Conservation (phyloP, 1,140 invertebrate species). For the Ips typographus region DNA sequence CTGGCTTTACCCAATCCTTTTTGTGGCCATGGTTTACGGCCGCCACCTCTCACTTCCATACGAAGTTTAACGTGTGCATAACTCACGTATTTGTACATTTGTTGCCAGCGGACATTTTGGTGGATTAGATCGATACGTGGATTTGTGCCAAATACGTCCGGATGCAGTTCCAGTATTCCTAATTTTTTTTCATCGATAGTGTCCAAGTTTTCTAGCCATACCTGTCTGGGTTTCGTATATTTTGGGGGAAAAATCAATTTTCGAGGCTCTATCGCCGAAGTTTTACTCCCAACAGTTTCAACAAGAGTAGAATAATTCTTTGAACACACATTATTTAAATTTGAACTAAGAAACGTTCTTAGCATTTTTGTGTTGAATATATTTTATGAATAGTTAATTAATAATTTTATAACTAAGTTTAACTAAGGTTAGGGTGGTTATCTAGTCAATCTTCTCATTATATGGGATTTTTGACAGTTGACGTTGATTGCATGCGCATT, state of each 20-base stretch:
- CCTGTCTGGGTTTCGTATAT: slow-evolving; percentile 69
- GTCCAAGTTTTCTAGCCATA: slow-evolving; percentile 90
- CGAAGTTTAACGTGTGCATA: slow-evolving; percentile 73
- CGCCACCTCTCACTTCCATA: slow-evolving; percentile 85
- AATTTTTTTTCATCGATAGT: slow-evolving; percentile 77
- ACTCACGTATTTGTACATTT: slow-evolving; percentile 75
- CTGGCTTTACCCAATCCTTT: slow-evolving; percentile 85
- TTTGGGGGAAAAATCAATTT: slow-evolving; percentile 47
- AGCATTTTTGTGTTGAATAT: too few relatives aligned
- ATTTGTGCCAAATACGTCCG: slow-evolving; percentile 77
- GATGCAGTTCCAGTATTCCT: slow-evolving; percentile 85
- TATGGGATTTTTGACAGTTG: too few relatives aligned
- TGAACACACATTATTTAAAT: too few relatives aligned
- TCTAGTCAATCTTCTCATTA: too few relatives aligned
- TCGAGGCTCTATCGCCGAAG: slow-evolving; percentile 8
- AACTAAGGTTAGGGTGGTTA: too few relatives aligned
- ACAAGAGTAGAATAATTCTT: too few relatives aligned
- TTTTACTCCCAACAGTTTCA: too few relatives aligned
- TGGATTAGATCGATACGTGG: slow-evolving; percentile 89
- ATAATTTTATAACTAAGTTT: too few relatives aligned
- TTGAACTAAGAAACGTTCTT: too few relatives aligned
- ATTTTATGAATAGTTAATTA: too few relatives aligned
- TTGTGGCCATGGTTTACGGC: slow-evolving; percentile 92
- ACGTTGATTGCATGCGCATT: too few relatives aligned
- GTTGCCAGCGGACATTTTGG: slow-evolving; percentile 88